Percentiles rank a stretch among this genome's conserved stretches.
Conservation (phyloP, 1,140 invertebrate genomes). For the Thaumatotibia leucotreta region DNA sequence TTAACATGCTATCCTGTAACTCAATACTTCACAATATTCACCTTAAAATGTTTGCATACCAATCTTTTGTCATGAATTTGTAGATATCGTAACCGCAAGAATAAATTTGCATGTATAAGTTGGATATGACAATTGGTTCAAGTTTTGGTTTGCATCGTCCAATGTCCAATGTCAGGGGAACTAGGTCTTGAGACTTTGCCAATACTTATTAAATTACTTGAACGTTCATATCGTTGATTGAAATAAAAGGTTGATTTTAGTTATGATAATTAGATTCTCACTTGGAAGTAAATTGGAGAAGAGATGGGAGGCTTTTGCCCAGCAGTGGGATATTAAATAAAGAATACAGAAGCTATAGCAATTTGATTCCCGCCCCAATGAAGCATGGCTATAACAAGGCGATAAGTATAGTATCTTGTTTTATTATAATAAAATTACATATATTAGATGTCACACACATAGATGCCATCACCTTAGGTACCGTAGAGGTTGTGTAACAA, state of each 20-base stretch:
- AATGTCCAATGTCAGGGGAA: not conserved
- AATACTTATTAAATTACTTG: slow-evolving; percentile 2
- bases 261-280: not conserved
- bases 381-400: no score
- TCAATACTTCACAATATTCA: not conserved
- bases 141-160: not conserved
- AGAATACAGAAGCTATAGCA: no score
- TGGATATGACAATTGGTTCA: not conserved
- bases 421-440: no score
- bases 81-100: not conserved
- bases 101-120: not conserved
- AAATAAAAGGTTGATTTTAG: not conserved
- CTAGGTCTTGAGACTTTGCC: slow-evolving; percentile 1
- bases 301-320: no score
- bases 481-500: no score
- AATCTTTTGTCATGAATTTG: not conserved
- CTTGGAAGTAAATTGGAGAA: no score
- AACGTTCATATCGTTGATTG: not conserved
- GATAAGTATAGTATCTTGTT: no score
- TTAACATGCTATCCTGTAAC: not conserved
- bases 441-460: no score
- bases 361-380: no score
- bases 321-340: no score
- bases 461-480: no score
- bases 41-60: not conserved